Evolutionary conservation across 2,888 invertebrate genomes (phyloP).

Genomic region (Scaptomyza caliginosa): DNA sequence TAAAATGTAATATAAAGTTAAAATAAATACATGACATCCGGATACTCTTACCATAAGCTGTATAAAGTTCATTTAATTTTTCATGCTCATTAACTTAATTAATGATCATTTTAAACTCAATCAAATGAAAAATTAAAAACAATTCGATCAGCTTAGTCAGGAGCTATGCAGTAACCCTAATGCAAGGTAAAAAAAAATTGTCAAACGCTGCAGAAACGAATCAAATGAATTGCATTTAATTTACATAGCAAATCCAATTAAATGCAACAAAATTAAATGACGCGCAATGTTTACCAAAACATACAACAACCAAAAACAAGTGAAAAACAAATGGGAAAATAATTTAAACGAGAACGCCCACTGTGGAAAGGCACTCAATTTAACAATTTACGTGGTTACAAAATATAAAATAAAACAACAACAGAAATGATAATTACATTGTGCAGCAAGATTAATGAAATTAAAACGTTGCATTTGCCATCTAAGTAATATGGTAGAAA

Average conservation of each 20-base stretch:
- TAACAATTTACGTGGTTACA: conserved; percentile 36
- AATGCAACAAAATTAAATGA: conserved; percentile 49
- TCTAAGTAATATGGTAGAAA: conserved; percentile 23
- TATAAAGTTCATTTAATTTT: too few relatives aligned
- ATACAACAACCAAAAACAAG: not conserved
- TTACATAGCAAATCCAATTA: conserved; percentile 67
- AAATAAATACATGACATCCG: too few relatives aligned
- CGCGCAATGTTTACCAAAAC: conserved; percentile 20
- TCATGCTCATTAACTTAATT: too few relatives aligned
- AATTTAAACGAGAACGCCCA: not conserved
- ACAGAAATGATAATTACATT: conserved; percentile 54
- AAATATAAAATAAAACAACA: not conserved
- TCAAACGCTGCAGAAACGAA: conserved; percentile 25
- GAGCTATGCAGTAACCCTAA: too few relatives aligned
- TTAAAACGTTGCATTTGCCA: conserved; percentile 68
- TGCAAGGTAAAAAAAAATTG: conserved; percentile 18
- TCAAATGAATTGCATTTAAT: conserved; percentile 52
- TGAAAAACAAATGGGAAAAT: not conserved
- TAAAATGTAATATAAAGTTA: not conserved
- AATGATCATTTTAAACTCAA: too few relatives aligned
- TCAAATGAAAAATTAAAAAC: not conserved
- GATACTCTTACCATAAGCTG: too few relatives aligned
- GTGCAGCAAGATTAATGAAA: conserved; percentile 63
- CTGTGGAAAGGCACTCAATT: conserved; percentile 46
- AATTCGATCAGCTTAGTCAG: too few relatives aligned